Evolutionary conservation across 1,140 invertebrate species (phyloP), one percentile per base, ranked within the genome.

Genomic region (Drosophila sechellia): DNA sequence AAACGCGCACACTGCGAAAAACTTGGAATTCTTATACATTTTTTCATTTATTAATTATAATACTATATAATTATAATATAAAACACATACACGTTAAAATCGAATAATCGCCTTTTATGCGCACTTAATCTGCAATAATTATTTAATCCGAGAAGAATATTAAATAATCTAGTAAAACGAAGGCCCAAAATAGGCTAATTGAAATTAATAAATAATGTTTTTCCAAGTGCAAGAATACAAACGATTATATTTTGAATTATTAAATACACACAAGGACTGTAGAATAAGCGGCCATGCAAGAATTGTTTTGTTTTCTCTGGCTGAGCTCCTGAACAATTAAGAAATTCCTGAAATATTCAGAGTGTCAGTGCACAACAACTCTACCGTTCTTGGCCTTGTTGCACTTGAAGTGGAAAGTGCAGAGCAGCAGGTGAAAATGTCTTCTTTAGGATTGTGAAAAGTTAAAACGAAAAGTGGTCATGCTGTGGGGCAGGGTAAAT

Each of bases 341-440:
- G 76, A 80, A 89, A 89, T 84, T 89, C 77, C 58, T 84, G 40
- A 77, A 84, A 80, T 74, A 80, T 80, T 80, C 65, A 80, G 72
- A 57, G 59, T 68, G 69, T 49, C 63, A 53, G 48, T 61, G 73
- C 54, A 66, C 50, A 64, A 61, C 35, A 68, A 42, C 66, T 53
- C 43, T 53, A 70, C 54, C 49, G 39, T 60, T 59, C 56, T 72
- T 70, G 78, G 53, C 59, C 45, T 37, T 61, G 58, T 46, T 48
- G 34, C 17, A 46, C 25, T 59, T 59, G 25, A 42, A 61, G 61
- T 39, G 46, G 25, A 45, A 53, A 43, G 61, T 37, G 61, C 43
- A n/a, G 22, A 35, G 27, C 45, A 48, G 61, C 60, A 48, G 64
- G 63, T 48, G 34, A 55, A 69, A 56, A 56, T 56, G 50, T 48